These are phyloP conservation scores for Eidolon helvum DNA, from an alignment of 2,113 vertebrate genomes.

Conservation along the genomic window DNA sequence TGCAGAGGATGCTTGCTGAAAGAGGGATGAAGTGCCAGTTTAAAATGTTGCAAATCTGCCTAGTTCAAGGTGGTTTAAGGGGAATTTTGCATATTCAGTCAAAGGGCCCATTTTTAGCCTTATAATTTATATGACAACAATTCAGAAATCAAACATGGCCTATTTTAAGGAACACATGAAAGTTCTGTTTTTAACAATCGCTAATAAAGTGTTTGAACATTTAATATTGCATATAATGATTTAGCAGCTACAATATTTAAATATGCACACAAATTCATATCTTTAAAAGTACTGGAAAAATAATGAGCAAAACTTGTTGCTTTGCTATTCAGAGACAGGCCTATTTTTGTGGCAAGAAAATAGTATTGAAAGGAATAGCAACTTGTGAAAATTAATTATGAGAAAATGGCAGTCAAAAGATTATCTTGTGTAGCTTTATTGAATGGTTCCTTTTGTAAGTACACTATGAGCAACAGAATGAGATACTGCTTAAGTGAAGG, in stretches of 20 bases:
- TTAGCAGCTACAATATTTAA: conserved; percentile 57
- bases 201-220: conserved; percentile 69
- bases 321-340: conserved; percentile 44
- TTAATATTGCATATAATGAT: conserved; percentile 47
- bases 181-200: conserved; percentile 56
- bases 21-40: conserved; percentile 79
- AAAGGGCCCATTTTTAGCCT: conserved; percentile 54
- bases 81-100: conserved; percentile 56
- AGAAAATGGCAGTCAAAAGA: not conserved
- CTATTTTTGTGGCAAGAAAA: conserved; percentile 52
- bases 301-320: conserved; percentile 57
- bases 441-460: not conserved
- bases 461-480: not conserved
- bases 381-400: not conserved
- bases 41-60: conserved; percentile 77
- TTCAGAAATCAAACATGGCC: conserved; percentile 64
- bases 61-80: conserved; percentile 69
- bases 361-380: conserved; percentile 2
- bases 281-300: conserved; percentile 45
- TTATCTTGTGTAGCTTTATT: not conserved
- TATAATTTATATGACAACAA: conserved; percentile 62
- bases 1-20: conserved; percentile 95
- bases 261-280: conserved; percentile 55
- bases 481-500: not conserved
- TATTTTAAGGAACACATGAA: conserved; percentile 68